Conservation (phyloP, 2,113 vertebrate species). For the Myotis yumanensis region DNA sequence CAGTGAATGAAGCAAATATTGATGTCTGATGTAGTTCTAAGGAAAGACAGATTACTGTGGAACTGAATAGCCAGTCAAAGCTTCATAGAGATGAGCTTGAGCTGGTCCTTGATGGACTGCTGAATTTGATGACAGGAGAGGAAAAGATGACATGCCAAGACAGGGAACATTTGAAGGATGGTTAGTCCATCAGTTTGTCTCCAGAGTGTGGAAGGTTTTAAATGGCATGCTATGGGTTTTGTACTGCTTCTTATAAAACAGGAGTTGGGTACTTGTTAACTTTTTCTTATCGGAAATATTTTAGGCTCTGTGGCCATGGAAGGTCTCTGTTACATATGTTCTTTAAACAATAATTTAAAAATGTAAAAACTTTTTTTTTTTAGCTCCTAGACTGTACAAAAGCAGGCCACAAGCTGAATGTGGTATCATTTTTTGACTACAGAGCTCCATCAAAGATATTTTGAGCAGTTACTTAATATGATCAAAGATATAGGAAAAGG, state of each 20-base stretch:
- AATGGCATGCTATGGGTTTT: not conserved
- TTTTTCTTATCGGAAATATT: slow-evolving; percentile 34
- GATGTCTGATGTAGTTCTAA: not conserved
- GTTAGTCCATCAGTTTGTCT: not conserved
- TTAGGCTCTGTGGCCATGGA: not conserved
- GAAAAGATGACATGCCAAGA: not conserved
- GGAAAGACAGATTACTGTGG: not conserved
- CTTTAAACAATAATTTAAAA: not conserved
- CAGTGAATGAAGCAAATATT: not conserved
- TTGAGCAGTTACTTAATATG: not conserved
- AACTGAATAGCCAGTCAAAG: not conserved
- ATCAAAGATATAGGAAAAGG: not conserved
- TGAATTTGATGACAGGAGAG: not conserved
- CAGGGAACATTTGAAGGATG: not conserved
- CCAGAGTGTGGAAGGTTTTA: not conserved
- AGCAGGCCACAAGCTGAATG: not conserved
- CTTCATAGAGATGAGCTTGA: not conserved
- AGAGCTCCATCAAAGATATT: not conserved
- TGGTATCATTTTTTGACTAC: not conserved
- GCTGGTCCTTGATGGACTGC: not conserved
- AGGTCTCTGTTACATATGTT: not conserved
- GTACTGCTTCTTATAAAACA: not conserved
- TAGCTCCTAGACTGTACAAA: not conserved
- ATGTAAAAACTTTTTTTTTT: slow-evolving; percentile 4
- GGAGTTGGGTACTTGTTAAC: not conserved